Evolutionary conservation across 2,888 invertebrate genomes (phyloP).

Genomic region (Parelbella ahira): DNA sequence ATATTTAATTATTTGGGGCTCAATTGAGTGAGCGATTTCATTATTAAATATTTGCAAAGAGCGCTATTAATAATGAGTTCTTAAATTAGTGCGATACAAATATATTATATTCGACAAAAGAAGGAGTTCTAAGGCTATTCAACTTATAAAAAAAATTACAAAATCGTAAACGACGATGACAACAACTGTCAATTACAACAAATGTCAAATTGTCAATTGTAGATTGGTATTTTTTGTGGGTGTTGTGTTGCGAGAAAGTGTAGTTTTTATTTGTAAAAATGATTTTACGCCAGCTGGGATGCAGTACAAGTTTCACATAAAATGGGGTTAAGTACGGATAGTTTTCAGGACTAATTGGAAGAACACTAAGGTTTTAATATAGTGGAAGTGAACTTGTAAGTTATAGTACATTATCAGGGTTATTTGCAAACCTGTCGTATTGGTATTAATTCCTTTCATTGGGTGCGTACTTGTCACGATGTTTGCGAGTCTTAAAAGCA

Average conservation of each 20-base stretch:
- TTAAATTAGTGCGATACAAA: too few relatives aligned
- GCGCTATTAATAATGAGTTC: too few relatives aligned
- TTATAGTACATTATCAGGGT: conserved; percentile 11
- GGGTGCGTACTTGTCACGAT: conserved; percentile 65
- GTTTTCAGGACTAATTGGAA: conserved; percentile 1
- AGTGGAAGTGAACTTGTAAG: background rate
- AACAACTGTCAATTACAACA: background rate
- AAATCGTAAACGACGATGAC: too few relatives aligned
- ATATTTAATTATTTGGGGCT: too few relatives aligned
- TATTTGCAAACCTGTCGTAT: conserved; percentile 22
- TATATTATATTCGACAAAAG: too few relatives aligned
- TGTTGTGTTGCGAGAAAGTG: conserved; percentile 18
- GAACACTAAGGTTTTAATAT: background rate
- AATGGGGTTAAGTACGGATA: conserved; percentile 5
- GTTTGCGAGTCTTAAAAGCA: conserved; percentile 94
- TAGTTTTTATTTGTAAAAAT: conserved; percentile 18
- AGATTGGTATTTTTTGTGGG: conserved; percentile 12
- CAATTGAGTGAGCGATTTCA: too few relatives aligned
- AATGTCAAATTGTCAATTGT: conserved; percentile 2
- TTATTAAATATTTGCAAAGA: too few relatives aligned
- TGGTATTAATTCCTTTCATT: conserved; percentile 15
- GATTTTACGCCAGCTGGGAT: conserved; percentile 8
- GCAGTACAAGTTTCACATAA: background rate
- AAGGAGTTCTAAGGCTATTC: too few relatives aligned
- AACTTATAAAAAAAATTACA: too few relatives aligned